Percentiles rank a stretch among this genome's conserved stretches.
Conservation (phyloP, 1,140 invertebrate species). For the Glomeris maerens region DNA sequence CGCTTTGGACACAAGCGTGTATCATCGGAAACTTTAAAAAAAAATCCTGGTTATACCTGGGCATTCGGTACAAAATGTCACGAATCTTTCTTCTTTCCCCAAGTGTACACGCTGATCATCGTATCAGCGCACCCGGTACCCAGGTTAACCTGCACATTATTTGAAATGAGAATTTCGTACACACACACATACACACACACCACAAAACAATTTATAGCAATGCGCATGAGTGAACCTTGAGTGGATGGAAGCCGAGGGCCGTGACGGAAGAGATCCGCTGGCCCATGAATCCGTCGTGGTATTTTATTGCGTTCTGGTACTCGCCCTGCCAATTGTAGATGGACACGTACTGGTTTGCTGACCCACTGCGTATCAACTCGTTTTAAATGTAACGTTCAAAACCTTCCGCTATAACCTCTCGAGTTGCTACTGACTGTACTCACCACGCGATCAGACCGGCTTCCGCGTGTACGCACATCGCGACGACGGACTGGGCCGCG, state of each 20-base stretch:
- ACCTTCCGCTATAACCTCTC: not conserved
- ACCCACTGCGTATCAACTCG: conserved; percentile 44
- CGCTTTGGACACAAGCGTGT: no score
- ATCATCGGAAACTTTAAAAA: no score
- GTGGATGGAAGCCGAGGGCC: conserved; percentile 73
- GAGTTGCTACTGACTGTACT: conserved; percentile 22
- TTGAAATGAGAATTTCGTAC: not conserved
- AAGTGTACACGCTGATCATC: conserved; percentile 53
- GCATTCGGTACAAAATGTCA: no score
- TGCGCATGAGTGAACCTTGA: conserved; percentile 40
- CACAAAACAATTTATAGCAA: not conserved
- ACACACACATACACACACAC: conserved; percentile 2
- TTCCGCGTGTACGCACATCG: conserved; percentile 60
- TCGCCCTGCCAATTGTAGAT: conserved; percentile 43
- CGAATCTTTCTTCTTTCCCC: conserved; percentile 16
- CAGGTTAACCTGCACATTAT: conserved; percentile 33
- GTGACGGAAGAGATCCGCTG: conserved; percentile 67
- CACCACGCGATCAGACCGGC: conserved; percentile 73
- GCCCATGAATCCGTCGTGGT: conserved; percentile 75
- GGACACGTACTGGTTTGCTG: conserved; percentile 61
- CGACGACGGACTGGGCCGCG: conserved; percentile 54
- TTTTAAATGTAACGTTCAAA: not conserved
- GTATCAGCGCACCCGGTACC: conserved; percentile 64
- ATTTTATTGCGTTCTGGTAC: conserved; percentile 52
- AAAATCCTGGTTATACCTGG: no score